These are phyloP conservation scores for Thereva unica DNA, from an alignment of 2,888 invertebrate genomes.

Conservation along the genomic window DNA sequence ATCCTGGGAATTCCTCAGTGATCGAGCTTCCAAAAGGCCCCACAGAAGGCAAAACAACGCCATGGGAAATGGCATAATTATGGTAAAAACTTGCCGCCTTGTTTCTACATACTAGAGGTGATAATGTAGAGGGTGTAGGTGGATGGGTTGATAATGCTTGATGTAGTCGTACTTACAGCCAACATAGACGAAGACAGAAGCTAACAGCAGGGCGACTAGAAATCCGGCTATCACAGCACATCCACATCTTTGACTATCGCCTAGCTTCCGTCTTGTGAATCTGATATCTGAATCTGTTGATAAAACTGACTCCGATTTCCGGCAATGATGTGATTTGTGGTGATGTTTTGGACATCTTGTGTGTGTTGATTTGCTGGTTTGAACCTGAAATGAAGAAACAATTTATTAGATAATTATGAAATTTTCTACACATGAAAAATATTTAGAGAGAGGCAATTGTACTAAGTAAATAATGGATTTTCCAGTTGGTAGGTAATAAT, in stretches of 20 bases:
- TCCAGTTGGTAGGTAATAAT: too few species aligned
- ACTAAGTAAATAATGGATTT: too few species aligned
- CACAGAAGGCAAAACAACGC: too few species aligned
- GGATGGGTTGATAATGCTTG: neutral
- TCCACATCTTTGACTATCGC: conserved; percentile 83
- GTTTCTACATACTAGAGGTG: neutral
- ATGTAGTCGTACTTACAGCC: conserved; percentile 62
- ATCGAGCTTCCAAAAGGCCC: too few species aligned
- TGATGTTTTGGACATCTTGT: conserved; percentile 43
- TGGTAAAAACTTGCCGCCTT: neutral
- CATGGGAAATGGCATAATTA: neutral
- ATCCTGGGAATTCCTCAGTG: too few species aligned
- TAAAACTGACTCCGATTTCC: conserved; percentile 74
- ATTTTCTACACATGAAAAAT: too few species aligned
- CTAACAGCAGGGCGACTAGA: conserved; percentile 75
- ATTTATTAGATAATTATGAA: neutral
- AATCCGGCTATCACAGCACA: conserved; percentile 85
- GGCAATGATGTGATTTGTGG: conserved; percentile 44
- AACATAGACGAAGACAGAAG: conserved; percentile 67
- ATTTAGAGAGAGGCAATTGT: too few species aligned
- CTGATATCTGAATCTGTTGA: conserved; percentile 88
- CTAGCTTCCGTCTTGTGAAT: conserved; percentile 82
- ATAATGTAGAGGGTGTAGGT: neutral
- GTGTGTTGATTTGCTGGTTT: conserved; percentile 5
- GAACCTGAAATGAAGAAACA: conserved; percentile 9